These are phyloP conservation scores for Eriocheir sinensis DNA, from an alignment of 1,140 invertebrate genomes.

Conservation along the genomic window DNA sequence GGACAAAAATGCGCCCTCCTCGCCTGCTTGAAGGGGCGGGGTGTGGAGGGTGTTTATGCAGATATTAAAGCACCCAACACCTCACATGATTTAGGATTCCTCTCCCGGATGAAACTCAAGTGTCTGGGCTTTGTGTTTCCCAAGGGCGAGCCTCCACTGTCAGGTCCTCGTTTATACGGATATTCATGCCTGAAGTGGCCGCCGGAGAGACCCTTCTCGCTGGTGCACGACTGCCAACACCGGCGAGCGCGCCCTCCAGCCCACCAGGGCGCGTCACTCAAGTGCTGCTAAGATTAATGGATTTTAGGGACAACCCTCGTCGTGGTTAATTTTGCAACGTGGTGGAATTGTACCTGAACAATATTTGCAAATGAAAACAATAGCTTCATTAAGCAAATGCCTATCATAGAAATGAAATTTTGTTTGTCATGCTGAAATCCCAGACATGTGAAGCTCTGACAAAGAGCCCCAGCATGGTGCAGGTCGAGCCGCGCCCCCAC, in stretches of 20 bases:
- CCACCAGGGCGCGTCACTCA: neutral
- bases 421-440: neutral
- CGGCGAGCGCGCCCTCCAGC: neutral
- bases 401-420: neutral
- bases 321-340: neutral
- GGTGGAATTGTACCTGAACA: slow-evolving; percentile 15
- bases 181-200: slow-evolving; percentile 69
- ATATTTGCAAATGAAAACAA: slow-evolving; percentile 26
- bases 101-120: slow-evolving; percentile 66
- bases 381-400: slow-evolving; percentile 16
- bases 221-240: slow-evolving; percentile 51
- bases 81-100: slow-evolving; percentile 71
- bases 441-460: slow-evolving; percentile 12
- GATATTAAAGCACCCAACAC: slow-evolving; percentile 64
- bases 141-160: slow-evolving; percentile 69
- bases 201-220: slow-evolving; percentile 56
- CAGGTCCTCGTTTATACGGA: slow-evolving; percentile 67
- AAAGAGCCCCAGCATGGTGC: neutral
- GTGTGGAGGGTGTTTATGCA: slow-evolving; percentile 56
- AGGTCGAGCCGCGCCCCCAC: neutral
- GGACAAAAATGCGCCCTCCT: neutral
- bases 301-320: neutral
- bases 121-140: slow-evolving; percentile 64
- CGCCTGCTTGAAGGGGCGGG: slow-evolving; percentile 9
- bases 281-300: neutral